These are phyloP conservation scores for Agrochola litura DNA, from an alignment of 2,888 invertebrate species.

Conservation along the genomic window DNA sequence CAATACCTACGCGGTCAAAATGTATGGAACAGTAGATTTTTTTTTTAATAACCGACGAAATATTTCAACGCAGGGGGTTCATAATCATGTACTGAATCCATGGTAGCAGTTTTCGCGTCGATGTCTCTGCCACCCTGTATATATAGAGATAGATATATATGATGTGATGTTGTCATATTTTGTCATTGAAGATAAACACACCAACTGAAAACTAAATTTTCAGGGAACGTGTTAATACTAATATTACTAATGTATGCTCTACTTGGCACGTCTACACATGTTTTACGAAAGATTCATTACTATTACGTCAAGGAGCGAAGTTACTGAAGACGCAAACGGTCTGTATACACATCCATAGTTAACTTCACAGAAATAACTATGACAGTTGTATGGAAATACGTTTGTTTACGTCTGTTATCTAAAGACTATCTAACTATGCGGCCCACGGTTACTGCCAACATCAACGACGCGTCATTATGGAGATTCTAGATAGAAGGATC, in stretches of 20 bases:
- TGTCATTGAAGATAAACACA: conserved; percentile 18
- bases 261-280: conserved; percentile 70
- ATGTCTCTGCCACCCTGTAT: too few relatives aligned
- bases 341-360: conserved; percentile 29
- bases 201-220: conserved; percentile 34
- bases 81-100: too few relatives aligned
- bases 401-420: conserved; percentile 60
- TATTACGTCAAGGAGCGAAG: conserved; percentile 59
- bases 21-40: too few relatives aligned
- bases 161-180: conserved; percentile 14
- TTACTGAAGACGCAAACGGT: conserved; percentile 55
- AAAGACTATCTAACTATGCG: conserved; percentile 42
- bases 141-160: too few relatives aligned
- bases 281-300: conserved; percentile 74
- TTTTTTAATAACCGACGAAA: too few relatives aligned
- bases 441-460: conserved; percentile 38
- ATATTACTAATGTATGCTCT: conserved; percentile 56
- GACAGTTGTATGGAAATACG: conserved; percentile 53
- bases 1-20: too few relatives aligned
- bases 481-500: conserved; percentile 18
- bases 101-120: too few relatives aligned
- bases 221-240: conserved; percentile 43
- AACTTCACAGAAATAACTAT: conserved; percentile 59
- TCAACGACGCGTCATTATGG: not conserved
- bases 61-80: too few relatives aligned